Evolutionary conservation across 1,140 invertebrate genomes (phyloP).

Genomic region (Dendroctonus ponderosae): DNA sequence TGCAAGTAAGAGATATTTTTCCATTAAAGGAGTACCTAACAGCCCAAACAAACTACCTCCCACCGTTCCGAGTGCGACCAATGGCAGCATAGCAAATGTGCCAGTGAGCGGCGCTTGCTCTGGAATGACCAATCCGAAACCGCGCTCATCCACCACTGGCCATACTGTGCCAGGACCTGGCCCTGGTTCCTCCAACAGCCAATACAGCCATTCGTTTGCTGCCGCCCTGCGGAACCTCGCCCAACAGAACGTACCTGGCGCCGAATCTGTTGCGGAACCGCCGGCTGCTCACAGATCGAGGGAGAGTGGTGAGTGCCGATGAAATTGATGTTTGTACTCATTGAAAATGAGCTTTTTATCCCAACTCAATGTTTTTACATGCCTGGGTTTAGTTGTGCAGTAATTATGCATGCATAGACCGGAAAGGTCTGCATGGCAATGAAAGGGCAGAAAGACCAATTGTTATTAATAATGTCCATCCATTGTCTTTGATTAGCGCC

Average conservation of each 20-base stretch:
- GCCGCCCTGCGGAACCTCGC: conserved; percentile 77
- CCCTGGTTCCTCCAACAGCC: conserved; percentile 13
- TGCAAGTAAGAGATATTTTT: not conserved
- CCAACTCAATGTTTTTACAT: not conserved
- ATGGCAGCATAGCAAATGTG: conserved; percentile 14
- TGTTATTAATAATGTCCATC: no score
- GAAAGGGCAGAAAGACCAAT: no score
- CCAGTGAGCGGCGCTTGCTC: conserved; percentile 16
- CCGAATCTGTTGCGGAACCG: conserved; percentile 16
- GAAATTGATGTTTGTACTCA: not conserved
- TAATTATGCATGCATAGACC: no score
- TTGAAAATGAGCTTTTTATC: no score
- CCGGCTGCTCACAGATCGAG: conserved; percentile 27
- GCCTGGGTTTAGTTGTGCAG: no score
- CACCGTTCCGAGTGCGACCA: conserved; percentile 22
- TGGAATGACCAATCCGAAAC: conserved; percentile 43
- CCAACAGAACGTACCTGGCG: conserved; percentile 69
- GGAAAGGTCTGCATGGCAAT: no score
- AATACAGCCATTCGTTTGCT: conserved; percentile 61
- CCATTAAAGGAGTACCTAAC: conserved; percentile 40
- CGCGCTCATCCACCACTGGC: conserved; percentile 32
- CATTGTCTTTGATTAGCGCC: no score
- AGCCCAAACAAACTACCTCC: conserved; percentile 42
- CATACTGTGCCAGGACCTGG: conserved; percentile 34
- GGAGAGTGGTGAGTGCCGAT: conserved; percentile 34